phyloP scores from a whole-genome alignment of 2,113 vertebrate species.

The Sylvia atricapilla region DNA sequence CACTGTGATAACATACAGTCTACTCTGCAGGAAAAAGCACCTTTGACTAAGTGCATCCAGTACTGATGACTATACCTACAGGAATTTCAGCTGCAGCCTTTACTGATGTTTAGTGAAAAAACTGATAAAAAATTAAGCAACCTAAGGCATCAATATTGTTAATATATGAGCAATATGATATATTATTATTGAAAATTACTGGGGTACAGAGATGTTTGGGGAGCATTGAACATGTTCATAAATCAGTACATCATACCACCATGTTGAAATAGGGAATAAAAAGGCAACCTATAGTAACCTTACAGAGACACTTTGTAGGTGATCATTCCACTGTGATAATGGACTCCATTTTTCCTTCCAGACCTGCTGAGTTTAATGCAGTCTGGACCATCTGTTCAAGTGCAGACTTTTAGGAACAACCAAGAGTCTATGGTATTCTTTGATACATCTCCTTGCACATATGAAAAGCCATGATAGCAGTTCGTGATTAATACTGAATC shows the following conservation, averaged over 20 bases:
- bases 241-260: background rate
- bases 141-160: background rate
- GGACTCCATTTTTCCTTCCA: background rate
- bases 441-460: background rate
- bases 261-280: background rate
- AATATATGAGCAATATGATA: background rate
- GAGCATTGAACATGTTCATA: background rate
- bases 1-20: background rate
- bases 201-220: background rate
- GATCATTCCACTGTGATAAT: background rate
- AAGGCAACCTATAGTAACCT: background rate
- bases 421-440: background rate
- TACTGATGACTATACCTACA: background rate
- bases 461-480: background rate
- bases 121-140: background rate
- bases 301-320: background rate
- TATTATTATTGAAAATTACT: background rate
- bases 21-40: background rate
- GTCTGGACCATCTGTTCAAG: background rate
- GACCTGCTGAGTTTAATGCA: background rate
- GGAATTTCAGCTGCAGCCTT: background rate
- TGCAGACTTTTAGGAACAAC: background rate
- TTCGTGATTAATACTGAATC: background rate
- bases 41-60: background rate
- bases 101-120: background rate